These are phyloP conservation scores for Psittacula derbiana DNA, from an alignment of 2,797 vertebrate genomes.

Conservation along the genomic window DNA sequence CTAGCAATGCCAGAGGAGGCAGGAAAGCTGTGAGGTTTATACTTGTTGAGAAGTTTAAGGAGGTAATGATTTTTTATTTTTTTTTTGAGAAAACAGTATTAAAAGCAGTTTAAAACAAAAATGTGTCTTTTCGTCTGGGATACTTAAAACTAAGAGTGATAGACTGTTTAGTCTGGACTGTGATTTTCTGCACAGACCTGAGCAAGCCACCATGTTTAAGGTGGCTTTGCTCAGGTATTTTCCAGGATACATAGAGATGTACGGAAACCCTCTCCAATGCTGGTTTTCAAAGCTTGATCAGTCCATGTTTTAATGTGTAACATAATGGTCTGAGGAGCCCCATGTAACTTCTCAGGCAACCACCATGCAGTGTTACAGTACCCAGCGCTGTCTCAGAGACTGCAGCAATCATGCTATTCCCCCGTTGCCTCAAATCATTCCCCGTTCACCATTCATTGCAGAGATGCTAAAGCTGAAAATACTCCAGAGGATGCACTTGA, in stretches of 20 bases:
- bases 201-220: background rate
- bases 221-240: background rate
- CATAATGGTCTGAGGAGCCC: background rate
- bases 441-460: background rate
- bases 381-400: background rate
- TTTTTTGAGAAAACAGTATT: background rate
- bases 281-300: background rate
- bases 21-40: background rate
- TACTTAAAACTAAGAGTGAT: background rate
- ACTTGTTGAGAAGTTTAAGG: slow-evolving; percentile 29
- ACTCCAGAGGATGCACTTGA: background rate
- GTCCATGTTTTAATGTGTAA: background rate
- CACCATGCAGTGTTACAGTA: accelerated
- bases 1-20: background rate
- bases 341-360: accelerated
- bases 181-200: background rate
- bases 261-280: background rate
- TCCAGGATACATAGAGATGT: background rate
- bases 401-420: accelerated
- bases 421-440: background rate
- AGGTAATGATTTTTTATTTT: background rate
- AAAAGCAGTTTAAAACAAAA: background rate
- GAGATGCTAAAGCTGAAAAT: background rate
- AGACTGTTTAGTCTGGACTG: background rate
- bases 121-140: background rate